These are phyloP conservation scores for Pomacea maculata DNA, from an alignment of 1,140 invertebrate species.

Conservation along the genomic window DNA sequence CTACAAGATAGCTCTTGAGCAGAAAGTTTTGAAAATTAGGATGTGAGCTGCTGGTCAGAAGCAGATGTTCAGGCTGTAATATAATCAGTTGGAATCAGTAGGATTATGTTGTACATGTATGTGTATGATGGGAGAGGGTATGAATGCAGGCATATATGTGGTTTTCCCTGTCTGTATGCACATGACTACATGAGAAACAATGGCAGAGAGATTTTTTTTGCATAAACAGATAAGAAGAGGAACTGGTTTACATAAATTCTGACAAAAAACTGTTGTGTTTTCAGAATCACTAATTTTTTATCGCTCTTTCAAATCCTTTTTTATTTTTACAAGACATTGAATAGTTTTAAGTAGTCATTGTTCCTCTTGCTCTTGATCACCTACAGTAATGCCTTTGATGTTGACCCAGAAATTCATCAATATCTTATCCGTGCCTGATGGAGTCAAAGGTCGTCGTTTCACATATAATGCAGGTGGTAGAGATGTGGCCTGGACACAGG, in stretches of 20 bases:
- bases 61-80: background rate
- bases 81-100: too few relatives aligned
- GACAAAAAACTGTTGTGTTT: background rate
- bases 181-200: background rate
- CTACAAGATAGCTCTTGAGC: background rate
- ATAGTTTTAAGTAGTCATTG: too few relatives aligned
- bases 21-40: background rate
- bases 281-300: too few relatives aligned
- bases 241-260: background rate
- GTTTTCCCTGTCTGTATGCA: background rate
- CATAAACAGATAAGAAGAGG: background rate
- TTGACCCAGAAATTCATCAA: conserved; percentile 26
- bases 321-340: background rate
- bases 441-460: conserved; percentile 20
- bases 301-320: too few relatives aligned
- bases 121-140: background rate
- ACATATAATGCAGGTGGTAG: conserved; percentile 18
- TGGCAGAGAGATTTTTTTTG: background rate
- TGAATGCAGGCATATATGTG: background rate
- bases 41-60: background rate
- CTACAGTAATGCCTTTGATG: background rate
- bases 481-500: conserved; percentile 20
- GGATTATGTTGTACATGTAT: background rate
- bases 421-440: conserved; percentile 19
- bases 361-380: too few relatives aligned